Evolutionary conservation across 1,140 invertebrate genomes (phyloP), one percentile per base, ranked within the genome.

Genomic region (Sipha flava): DNA sequence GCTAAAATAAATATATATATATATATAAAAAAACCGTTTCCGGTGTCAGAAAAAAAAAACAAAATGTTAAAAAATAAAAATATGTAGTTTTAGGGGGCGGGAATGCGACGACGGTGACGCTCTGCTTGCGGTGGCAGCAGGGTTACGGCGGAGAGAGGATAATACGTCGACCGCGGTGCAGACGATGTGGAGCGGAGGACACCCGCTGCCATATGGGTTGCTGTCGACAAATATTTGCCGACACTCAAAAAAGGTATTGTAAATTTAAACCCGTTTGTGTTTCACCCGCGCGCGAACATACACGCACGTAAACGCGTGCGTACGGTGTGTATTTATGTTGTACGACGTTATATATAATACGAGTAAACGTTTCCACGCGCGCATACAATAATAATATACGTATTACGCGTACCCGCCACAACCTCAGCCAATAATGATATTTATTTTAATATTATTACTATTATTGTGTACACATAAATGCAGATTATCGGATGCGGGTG

Each of bases 231-330:
- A 77, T 77, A 77, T 77, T 77, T 77, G 52, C 73, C 34, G 73
- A 59, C 73, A 77, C 73, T 77, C 52, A 26, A 77, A 72, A 73
- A 77, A 52, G 73, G 52, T 77, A 77, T 59, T 77, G 72, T 75
- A 75, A 75, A 75, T 75, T 77, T 59, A 77, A 77, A 77, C 73
- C 73, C 73, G 73, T 77, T 73, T 77, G 73, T 77, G 73, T 77
- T 59, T 43, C 73, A 57, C 34, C 52, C 52, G 49, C 49, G 49
- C 45, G 26, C 68, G n/a, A 21, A 16, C 43, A 16, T 29, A 14
- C 45, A 23, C 40, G 12, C 26, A 29, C 21, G 12, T 52, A 7
- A 3, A 21, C n/a, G 10, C 26, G 14, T 31, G n/a, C 45, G 18
- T 23, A 29, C 10, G 29, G 29, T 31, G 26, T 23, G 9, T 59